Evolutionary conservation across 2,113 vertebrate species (phyloP).

Genomic region (Setophaga petechia): DNA sequence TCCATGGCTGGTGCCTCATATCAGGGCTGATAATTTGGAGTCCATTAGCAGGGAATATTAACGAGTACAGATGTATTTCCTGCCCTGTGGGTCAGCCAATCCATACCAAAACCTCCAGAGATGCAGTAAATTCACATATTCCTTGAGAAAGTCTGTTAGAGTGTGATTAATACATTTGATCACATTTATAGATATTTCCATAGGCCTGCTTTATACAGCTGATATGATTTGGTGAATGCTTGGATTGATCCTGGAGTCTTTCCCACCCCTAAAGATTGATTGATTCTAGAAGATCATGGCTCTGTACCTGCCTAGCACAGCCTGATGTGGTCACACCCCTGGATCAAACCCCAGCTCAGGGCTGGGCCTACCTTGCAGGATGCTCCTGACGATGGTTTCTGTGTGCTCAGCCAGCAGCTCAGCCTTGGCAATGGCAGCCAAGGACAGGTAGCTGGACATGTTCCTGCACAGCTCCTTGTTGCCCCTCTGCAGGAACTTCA

Average conservation of each 20-base stretch:
- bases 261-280: not conserved
- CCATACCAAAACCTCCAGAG: not conserved
- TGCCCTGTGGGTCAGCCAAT: not conserved
- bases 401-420: slow-evolving; percentile 91
- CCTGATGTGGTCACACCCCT: too few relatives aligned
- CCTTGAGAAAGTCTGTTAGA: not conserved
- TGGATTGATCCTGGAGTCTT: not conserved
- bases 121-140: not conserved
- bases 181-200: not conserved
- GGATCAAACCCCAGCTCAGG: not conserved
- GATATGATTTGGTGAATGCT: fast-evolving
- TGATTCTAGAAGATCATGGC: not conserved
- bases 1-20: not conserved
- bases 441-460: slow-evolving; percentile 93
- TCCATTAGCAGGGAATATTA: not conserved
- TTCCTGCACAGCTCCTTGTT: slow-evolving; percentile 89
- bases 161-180: not conserved
- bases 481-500: slow-evolving; percentile 89
- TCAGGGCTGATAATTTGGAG: not conserved
- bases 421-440: slow-evolving; percentile 87
- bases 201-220: not conserved
- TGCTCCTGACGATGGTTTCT: slow-evolving; percentile 82
- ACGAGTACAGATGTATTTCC: not conserved
- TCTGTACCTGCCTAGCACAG: fast-evolving
- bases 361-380: slow-evolving; percentile 86